Conservation (phyloP, 2,113 vertebrate species). For the Rhagologus leucostigma region DNA sequence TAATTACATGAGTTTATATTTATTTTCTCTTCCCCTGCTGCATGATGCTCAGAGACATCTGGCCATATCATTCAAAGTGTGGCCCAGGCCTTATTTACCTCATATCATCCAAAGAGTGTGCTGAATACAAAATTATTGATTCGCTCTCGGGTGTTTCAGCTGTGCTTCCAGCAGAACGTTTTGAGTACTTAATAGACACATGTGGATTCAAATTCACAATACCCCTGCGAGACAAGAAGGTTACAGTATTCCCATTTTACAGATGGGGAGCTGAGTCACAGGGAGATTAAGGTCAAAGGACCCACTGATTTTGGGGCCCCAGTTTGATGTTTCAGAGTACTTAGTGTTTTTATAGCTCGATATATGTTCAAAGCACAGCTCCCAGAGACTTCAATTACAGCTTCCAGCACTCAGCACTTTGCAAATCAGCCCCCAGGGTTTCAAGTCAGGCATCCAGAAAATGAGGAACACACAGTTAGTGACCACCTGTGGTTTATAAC, state of each 20-base stretch:
- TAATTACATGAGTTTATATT: conserved; percentile 12
- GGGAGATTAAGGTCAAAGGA: conserved; percentile 51
- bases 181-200: not conserved
- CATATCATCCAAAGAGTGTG: not conserved
- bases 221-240: not conserved
- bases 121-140: conserved; percentile 36
- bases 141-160: not conserved
- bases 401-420: conserved; percentile 62
- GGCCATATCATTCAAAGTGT: not conserved
- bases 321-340: conserved; percentile 24
- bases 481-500: conserved; percentile 67
- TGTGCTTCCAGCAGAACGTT: not conserved
- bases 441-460: conserved; percentile 68
- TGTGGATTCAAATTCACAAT: not conserved
- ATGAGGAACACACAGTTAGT: conserved; percentile 64
- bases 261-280: conserved; percentile 29
- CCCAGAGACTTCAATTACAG: conserved; percentile 61
- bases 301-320: conserved; percentile 2
- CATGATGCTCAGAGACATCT: conserved; percentile 25
- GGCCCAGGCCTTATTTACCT: conserved; percentile 26
- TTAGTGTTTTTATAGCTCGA: conserved; percentile 51
- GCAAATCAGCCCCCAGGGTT: conserved; percentile 61
- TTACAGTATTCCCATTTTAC: conserved; percentile 9
- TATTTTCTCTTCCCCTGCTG: not conserved
- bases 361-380: conserved; percentile 51